Evolutionary conservation across 2,888 invertebrate genomes (phyloP).

Genomic region (Odontomyia ornata): DNA sequence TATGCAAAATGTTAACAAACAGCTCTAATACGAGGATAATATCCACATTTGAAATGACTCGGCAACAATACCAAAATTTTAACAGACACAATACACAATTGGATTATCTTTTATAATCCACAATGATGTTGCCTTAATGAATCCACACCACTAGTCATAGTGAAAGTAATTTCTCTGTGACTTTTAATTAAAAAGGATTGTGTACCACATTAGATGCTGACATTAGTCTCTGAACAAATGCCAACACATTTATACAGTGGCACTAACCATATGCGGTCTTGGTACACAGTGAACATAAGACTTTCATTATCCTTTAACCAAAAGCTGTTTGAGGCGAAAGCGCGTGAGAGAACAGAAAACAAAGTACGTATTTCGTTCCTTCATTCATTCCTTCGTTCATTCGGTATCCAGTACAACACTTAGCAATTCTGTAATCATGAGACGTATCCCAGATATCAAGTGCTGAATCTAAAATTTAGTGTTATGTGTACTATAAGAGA

Average conservation of each 20-base stretch:
- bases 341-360: conserved; percentile 15
- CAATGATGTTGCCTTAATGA: conserved; percentile 5
- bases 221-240: conserved; percentile 9
- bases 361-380: neutral
- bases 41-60: too few relatives aligned
- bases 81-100: too few relatives aligned
- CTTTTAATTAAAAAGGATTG: conserved; percentile 36
- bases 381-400: neutral
- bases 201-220: neutral
- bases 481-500: neutral
- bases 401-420: neutral
- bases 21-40: too few relatives aligned
- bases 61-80: too few relatives aligned
- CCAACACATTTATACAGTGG: neutral
- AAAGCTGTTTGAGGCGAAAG: conserved; percentile 22
- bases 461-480: neutral
- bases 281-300: conserved; percentile 24
- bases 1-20: too few relatives aligned
- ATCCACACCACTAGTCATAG: conserved; percentile 2
- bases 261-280: conserved; percentile 16
- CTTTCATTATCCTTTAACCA: conserved; percentile 27
- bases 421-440: neutral
- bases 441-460: conserved; percentile 1
- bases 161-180: conserved; percentile 29
- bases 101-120: neutral